A percentile compares a stretch with the other conserved stretches of the same genome.
Evolutionary conservation across 2,113 vertebrate species (phyloP).

Genomic region (Ictidomys tridecemlineatus): DNA sequence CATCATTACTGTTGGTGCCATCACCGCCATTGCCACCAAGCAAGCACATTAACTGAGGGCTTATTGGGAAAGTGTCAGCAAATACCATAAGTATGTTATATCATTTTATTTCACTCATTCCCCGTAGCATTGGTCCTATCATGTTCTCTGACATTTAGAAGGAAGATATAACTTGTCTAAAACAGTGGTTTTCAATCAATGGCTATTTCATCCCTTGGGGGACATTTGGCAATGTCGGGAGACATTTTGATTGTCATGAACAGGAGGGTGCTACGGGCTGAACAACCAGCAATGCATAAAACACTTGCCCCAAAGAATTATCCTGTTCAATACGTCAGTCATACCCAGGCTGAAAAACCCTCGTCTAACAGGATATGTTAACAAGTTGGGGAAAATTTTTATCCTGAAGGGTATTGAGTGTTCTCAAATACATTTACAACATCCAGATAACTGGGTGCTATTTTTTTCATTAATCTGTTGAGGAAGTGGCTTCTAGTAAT

Average conservation of each 20-base stretch:
- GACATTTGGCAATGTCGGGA: not conserved
- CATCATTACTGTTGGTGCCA: not conserved
- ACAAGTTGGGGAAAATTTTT: not conserved
- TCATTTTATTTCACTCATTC: not conserved
- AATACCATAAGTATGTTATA: not conserved
- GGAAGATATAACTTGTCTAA: not conserved
- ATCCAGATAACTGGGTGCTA: not conserved
- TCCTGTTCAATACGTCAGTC: not conserved
- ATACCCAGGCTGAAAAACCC: not conserved
- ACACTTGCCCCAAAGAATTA: not conserved
- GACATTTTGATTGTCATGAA: not conserved
- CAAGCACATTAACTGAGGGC: not conserved
- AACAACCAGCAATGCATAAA: not conserved
- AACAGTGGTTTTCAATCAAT: not conserved
- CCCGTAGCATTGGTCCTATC: not conserved
- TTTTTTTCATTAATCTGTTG: slow-evolving; percentile 46
- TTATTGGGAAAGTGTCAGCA: not conserved
- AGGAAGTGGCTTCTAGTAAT: slow-evolving; percentile 41
- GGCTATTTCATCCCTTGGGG: not conserved
- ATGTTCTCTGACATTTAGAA: not conserved
- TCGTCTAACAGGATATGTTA: not conserved
- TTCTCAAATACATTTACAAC: not conserved
- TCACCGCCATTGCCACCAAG: not conserved
- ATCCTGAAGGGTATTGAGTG: not conserved
- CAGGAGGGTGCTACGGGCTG: not conserved